Percentiles rank a stretch among this genome's conserved stretches.
Conservation (phyloP, 2,113 vertebrate species). For the Numida meleagris region DNA sequence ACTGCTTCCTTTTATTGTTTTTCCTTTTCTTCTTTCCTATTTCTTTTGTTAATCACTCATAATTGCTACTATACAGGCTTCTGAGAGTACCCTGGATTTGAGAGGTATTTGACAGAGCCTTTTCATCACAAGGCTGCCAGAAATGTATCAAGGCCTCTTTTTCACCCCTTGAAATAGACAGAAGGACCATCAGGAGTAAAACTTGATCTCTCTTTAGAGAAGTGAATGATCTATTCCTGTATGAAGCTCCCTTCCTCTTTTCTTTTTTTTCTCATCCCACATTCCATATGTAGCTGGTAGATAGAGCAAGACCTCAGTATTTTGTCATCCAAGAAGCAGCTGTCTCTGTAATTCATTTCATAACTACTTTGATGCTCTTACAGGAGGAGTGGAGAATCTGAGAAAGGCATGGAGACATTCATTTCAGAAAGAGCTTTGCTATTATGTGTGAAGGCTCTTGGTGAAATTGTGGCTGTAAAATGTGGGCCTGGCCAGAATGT, state of each 20-base stretch:
- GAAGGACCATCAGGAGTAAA: neutral
- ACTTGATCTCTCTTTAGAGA: neutral
- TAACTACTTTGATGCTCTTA: neutral
- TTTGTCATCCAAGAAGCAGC: neutral
- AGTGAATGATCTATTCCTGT: neutral
- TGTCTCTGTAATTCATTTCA: neutral
- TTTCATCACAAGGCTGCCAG: neutral
- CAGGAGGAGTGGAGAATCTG: neutral
- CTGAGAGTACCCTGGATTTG: neutral
- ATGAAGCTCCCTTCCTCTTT: neutral
- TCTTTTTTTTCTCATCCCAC: neutral
- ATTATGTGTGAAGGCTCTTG: neutral
- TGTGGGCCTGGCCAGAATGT: neutral
- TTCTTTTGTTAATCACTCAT: neutral
- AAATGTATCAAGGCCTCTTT: neutral
- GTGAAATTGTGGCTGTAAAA: neutral
- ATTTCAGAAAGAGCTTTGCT: neutral
- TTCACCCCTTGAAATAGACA: neutral
- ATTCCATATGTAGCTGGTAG: neutral
- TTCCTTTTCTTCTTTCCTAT: neutral
- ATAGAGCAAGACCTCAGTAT: neutral
- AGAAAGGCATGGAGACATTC: neutral
- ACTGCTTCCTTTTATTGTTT: rapidly evolving
- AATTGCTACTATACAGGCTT: neutral
- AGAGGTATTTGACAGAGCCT: neutral